Conservation (phyloP, 2,113 vertebrate species). For the Aleadryas rufinucha region DNA sequence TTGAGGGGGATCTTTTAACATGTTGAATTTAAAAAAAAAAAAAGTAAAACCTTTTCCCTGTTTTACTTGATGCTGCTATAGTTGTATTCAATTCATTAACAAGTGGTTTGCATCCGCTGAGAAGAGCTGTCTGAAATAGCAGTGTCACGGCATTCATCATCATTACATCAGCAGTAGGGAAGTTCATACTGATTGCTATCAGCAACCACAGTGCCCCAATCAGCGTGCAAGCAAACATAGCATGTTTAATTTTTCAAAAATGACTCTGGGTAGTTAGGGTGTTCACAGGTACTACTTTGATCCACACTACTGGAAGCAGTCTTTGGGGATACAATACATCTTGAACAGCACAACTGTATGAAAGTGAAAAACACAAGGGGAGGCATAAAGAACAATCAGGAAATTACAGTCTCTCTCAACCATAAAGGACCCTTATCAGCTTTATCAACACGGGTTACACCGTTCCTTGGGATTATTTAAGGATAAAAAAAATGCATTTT, state of each 20-base stretch:
- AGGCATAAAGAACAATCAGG: slow-evolving; percentile 32
- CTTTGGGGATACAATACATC: slow-evolving; percentile 53
- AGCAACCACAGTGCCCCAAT: slow-evolving; percentile 71
- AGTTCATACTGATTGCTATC: slow-evolving; percentile 87
- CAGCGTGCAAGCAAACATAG: slow-evolving; percentile 74
- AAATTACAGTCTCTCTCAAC: slow-evolving; percentile 45
- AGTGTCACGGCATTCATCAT: slow-evolving; percentile 85
- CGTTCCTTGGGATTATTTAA: slow-evolving; percentile 39
- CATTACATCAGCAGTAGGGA: slow-evolving; percentile 91
- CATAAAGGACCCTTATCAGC: slow-evolving; percentile 52
- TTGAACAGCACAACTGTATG: slow-evolving; percentile 2
- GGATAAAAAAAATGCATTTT: neutral
- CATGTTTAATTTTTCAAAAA: slow-evolving; percentile 67
- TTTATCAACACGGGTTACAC: slow-evolving; percentile 25
- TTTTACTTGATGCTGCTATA: slow-evolving; percentile 60
- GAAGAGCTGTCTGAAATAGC: slow-evolving; percentile 79
- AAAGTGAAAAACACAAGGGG: slow-evolving; percentile 41
- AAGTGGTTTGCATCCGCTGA: slow-evolving; percentile 77
- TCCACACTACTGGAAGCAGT: slow-evolving; percentile 38
- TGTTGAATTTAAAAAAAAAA: neutral
- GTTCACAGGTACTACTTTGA: slow-evolving; percentile 45
- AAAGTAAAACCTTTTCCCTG: neutral
- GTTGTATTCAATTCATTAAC: slow-evolving; percentile 86
- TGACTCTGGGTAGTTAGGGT: slow-evolving; percentile 52
- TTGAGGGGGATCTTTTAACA: neutral